A percentile compares a stretch with the other conserved stretches of the same genome.
phyloP scores from a whole-genome alignment of 2,797 vertebrate genomes.

The Scyliorhinus canicula region DNA sequence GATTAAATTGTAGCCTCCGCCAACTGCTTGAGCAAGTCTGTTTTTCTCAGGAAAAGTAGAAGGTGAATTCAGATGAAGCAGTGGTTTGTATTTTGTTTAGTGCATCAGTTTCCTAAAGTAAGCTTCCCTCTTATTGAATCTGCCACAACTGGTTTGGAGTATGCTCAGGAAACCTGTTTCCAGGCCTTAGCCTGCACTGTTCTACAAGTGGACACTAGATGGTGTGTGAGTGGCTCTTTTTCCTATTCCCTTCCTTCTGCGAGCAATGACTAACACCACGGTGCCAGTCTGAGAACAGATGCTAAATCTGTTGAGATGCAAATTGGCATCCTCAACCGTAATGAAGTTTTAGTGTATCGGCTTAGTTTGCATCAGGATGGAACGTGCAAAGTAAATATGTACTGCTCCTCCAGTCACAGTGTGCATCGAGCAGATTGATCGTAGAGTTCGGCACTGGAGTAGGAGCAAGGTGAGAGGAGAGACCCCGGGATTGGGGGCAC shows the following conservation, averaged over 20 bases:
- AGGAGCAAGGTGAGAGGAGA: too few relatives aligned
- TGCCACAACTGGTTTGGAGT: too few relatives aligned
- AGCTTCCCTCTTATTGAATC: neutral
- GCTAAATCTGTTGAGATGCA: neutral
- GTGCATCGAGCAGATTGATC: conserved; percentile 43
- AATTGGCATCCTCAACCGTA: neutral
- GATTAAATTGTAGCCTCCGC: neutral
- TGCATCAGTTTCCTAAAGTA: too few relatives aligned
- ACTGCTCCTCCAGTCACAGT: neutral
- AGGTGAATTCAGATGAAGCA: neutral
- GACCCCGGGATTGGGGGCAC: too few relatives aligned
- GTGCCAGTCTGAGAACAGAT: neutral
- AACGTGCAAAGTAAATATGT: neutral
- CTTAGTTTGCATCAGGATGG: neutral
- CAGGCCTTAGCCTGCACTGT: neutral
- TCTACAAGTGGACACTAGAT: neutral
- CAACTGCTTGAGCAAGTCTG: neutral
- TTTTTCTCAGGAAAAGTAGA: neutral
- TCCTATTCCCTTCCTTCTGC: too few relatives aligned
- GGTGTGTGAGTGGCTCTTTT: neutral
- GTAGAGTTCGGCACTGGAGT: conserved; percentile 16
- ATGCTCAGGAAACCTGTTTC: too few relatives aligned
- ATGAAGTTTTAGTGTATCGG: neutral
- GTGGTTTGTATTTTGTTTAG: neutral
- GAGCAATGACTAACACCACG: neutral